phyloP scores from a whole-genome alignment of 2,888 invertebrate species.

The Epistrophe grossulariae region DNA sequence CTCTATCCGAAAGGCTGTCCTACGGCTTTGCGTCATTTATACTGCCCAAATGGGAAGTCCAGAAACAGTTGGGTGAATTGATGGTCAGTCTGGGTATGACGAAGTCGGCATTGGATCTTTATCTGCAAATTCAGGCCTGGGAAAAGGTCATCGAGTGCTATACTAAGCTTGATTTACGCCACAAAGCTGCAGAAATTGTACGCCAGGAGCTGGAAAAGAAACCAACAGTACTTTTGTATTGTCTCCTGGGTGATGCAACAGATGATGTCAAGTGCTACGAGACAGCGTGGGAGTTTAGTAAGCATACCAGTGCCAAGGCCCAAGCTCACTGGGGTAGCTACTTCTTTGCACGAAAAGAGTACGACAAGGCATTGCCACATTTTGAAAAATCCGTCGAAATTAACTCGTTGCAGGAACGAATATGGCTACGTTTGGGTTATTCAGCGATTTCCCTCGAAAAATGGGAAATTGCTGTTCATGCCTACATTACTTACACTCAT shows the following conservation, averaged over 20 bases:
- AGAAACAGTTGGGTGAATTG: constrained; percentile 91
- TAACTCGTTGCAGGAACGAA: constrained; percentile 93
- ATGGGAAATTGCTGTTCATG: constrained; percentile 92
- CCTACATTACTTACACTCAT: constrained; percentile 93
- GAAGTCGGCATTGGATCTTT: constrained; percentile 93
- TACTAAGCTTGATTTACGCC: constrained; percentile 91
- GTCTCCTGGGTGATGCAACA: constrained; percentile 94
- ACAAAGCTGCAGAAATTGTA: constrained; percentile 96
- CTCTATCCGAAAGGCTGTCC: constrained; percentile 84
- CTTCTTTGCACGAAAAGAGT: constrained; percentile 90
- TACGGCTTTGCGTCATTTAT: constrained; percentile 90
- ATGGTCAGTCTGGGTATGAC: constrained; percentile 92
- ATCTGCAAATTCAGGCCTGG: constrained; percentile 92
- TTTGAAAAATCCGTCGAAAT: constrained; percentile 92
- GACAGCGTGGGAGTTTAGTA: constrained; percentile 96
- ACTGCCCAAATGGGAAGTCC: constrained; percentile 90
- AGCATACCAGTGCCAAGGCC: constrained; percentile 91
- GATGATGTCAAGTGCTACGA: constrained; percentile 92
- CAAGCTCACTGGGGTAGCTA: constrained; percentile 95
- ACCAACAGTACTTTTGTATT: constrained; percentile 94
- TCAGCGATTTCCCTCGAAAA: constrained; percentile 91
- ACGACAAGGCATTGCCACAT: constrained; percentile 91
- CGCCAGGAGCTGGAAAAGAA: constrained; percentile 90
- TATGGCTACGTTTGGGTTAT: constrained; percentile 94
- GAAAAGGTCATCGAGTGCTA: constrained; percentile 97